Evolutionary conservation across 2,113 vertebrate genomes (phyloP), one percentile per base, ranked within the genome.

Genomic region (Cebus imitator): DNA sequence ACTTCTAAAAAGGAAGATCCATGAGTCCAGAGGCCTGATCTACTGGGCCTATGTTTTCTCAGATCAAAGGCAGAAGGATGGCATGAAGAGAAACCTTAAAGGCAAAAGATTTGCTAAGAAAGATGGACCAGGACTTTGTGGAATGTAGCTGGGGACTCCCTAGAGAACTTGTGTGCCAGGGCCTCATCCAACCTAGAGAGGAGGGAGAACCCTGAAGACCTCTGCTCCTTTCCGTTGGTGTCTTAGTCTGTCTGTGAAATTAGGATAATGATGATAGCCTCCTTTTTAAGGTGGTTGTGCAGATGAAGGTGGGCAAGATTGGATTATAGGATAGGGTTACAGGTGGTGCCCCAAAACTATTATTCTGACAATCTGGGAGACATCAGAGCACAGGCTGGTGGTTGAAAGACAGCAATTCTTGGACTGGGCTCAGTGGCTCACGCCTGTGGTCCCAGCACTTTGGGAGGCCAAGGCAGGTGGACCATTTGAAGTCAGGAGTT

Each of bases 1-100:
- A 90, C 87, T 95, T 93, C 81, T 81, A 70, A 90, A 86, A 68
- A 48, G 43, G 57, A 94, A 13, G 61, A 40, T 57, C 70, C 55
- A 14, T 20, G 73, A 83, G 52, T 57, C 9, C 8, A 66, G 73
- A 88, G n/a, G 40, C 37, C 72, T 91, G 78, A 37, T 11, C 37
- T 48, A n/a, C 37, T n/a, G 3, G 37, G 72, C 84, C 84, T 79
- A 57, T 45, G 55, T 37, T 57, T 58, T 78, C 52, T 92, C 43
- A 92, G 58, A 58, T 78, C 87, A 95, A 87, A 87, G 76, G 11
- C 76, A 95, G 89, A 89, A 9, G 10, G 32, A 72, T 12, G 20
- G 2, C 30, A 2, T 64, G 61, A 75, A 80, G 45, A 73, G 73
- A 91, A 87, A 21, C 18, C 86, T 43, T 40, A n/a, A 0, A 64